A percentile compares a stretch with the other conserved stretches of the same genome.
These are phyloP conservation scores for Oxyteleia sp. DNA, from an alignment of 2,888 invertebrate genomes.

Conservation along the genomic window DNA sequence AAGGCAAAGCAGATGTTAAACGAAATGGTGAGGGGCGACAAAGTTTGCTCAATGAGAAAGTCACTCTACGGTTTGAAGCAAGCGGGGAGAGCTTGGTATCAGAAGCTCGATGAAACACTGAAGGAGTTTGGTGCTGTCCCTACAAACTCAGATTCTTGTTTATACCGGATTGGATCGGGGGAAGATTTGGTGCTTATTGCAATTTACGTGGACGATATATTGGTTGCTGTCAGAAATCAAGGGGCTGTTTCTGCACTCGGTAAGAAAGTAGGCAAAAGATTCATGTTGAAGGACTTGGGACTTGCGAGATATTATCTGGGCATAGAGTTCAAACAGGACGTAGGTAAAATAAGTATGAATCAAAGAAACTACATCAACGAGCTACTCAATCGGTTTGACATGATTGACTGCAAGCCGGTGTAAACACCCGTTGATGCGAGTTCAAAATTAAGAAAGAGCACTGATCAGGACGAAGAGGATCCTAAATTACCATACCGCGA, in stretches of 20 bases:
- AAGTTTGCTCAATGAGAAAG: background rate
- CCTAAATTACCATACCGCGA: conserved; percentile 1
- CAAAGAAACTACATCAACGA: conserved; percentile 5
- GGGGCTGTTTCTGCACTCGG: background rate
- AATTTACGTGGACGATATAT: background rate
- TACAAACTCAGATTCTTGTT: background rate
- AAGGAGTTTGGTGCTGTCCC: background rate
- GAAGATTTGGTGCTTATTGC: background rate
- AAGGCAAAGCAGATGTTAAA: background rate
- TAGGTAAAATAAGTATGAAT: background rate
- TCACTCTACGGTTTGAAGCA: conserved; percentile 8
- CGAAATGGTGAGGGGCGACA: background rate
- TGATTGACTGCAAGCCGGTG: conserved; percentile 6
- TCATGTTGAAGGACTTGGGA: background rate
- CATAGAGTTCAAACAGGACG: background rate
- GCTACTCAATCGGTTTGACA: background rate
- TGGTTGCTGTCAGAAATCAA: background rate
- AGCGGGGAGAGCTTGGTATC: background rate
- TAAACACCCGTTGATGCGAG: background rate
- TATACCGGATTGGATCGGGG: background rate
- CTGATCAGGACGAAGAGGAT: background rate
- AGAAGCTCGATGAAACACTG: background rate
- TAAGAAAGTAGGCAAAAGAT: background rate
- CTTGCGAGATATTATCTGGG: background rate
- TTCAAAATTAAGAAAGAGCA: background rate